Evolutionary conservation across 2,888 invertebrate species (phyloP).

Genomic region (Drosophila buzzatii): DNA sequence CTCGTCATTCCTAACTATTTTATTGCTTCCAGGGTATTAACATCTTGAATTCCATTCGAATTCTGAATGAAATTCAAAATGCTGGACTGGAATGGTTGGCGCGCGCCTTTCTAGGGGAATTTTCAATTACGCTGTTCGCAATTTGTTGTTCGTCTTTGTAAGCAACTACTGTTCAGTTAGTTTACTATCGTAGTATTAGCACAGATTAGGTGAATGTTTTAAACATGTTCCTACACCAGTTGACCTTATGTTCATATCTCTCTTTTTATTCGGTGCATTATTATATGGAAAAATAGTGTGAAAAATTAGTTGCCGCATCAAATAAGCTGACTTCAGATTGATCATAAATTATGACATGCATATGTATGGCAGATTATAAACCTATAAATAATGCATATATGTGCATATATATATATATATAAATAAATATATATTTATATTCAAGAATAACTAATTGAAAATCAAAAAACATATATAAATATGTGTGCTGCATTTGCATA

Average conservation of each 20-base stretch:
- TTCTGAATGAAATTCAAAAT: slow-evolving; percentile 17
- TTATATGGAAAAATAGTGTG: slow-evolving; percentile 46
- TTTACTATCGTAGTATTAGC: slow-evolving; percentile 1
- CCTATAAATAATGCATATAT: slow-evolving; percentile 38
- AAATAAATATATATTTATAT: background rate
- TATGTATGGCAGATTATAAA: slow-evolving; percentile 35
- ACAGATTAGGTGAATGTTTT: slow-evolving; percentile 36
- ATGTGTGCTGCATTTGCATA: slow-evolving; percentile 21
- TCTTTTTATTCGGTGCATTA: slow-evolving; percentile 7
- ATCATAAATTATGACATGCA: slow-evolving; percentile 51
- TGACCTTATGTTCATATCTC: slow-evolving; percentile 49
- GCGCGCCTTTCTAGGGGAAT: slow-evolving; percentile 16
- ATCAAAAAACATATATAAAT: background rate
- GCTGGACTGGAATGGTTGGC: slow-evolving; percentile 9
- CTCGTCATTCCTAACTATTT: background rate
- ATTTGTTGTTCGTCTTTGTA: slow-evolving; percentile 37
- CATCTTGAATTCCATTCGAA: slow-evolving; percentile 6
- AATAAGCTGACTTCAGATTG: slow-evolving; percentile 24
- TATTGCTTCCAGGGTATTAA: background rate
- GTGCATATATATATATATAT: background rate
- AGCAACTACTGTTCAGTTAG: slow-evolving; percentile 25
- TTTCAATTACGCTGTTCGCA: slow-evolving; percentile 12
- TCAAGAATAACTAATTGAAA: slow-evolving; percentile 12
- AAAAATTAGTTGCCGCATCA: slow-evolving; percentile 44
- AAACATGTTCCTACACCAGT: slow-evolving; percentile 41